Percentiles rank a stretch among this genome's conserved stretches.
phyloP scores from a whole-genome alignment of 2,797 vertebrate genomes.

The Pipistrellus pygmaeus region DNA sequence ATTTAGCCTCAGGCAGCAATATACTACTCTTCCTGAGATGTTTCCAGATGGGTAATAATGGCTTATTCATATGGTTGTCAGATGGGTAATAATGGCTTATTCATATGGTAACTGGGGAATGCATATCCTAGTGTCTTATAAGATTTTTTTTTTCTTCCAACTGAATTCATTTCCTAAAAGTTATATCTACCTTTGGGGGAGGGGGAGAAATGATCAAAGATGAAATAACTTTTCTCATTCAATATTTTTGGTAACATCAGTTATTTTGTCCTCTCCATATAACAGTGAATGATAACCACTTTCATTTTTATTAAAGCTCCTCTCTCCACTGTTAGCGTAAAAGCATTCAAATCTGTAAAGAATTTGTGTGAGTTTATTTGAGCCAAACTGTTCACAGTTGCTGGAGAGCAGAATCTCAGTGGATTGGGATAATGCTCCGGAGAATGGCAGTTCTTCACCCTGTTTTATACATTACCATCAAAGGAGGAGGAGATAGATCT shows the following conservation, averaged over 20 bases:
- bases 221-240: constrained; percentile 60
- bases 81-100: constrained; percentile 41
- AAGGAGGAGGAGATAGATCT: too few species aligned
- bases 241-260: constrained; percentile 54
- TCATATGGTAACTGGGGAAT: not conserved
- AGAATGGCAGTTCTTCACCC: too few species aligned
- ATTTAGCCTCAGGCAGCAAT: not conserved
- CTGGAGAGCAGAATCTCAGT: too few species aligned
- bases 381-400: too few species aligned
- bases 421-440: too few species aligned
- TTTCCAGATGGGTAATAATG: constrained; percentile 52
- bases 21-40: constrained; percentile 31
- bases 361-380: too few species aligned
- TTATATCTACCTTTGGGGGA: not conserved
- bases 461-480: too few species aligned
- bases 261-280: constrained; percentile 42
- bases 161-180: constrained; percentile 58
- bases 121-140: constrained; percentile 42
- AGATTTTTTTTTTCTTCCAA: constrained; percentile 58
- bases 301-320: constrained; percentile 39
- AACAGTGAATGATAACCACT: constrained; percentile 63
- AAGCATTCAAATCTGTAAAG: too few species aligned
- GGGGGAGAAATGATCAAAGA: not conserved
- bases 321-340: not conserved
- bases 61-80: not conserved